Conservation (phyloP, 2,888 invertebrate species). For the Ophion obscuratus region DNA sequence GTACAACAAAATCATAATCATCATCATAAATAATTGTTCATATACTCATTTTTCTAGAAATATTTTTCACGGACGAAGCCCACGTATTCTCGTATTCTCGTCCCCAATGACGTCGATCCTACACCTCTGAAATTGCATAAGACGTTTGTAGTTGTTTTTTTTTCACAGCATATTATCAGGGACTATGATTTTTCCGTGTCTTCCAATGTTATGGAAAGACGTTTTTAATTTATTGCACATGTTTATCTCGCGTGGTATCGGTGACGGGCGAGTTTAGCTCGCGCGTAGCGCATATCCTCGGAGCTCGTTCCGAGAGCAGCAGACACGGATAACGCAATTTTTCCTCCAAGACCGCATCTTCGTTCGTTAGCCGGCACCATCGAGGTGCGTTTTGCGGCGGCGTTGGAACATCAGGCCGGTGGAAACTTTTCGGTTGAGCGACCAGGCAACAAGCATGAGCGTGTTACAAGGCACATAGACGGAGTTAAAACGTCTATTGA, state of each 20-base stretch:
- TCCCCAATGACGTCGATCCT: background rate
- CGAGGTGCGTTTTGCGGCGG: constrained; percentile 53
- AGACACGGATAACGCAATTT: constrained; percentile 32
- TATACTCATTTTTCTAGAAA: background rate
- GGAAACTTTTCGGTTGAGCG: constrained; percentile 68
- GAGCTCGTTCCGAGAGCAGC: constrained; percentile 11
- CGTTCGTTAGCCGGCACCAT: constrained; percentile 59
- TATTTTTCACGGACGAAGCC: background rate
- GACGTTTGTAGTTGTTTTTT: background rate
- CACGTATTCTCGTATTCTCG: background rate
- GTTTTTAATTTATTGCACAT: constrained; percentile 5
- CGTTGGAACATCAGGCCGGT: constrained; percentile 42
- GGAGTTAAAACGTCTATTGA: background rate
- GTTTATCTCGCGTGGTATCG: constrained; percentile 8
- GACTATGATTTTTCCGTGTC: background rate
- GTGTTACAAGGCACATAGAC: constrained; percentile 22
- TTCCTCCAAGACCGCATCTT: constrained; percentile 34
- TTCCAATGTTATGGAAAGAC: background rate
- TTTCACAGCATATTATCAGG: background rate
- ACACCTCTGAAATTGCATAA: background rate
- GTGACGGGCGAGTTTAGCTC: background rate
- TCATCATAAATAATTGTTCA: background rate
- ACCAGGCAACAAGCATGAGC: constrained; percentile 42
- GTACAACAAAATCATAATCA: background rate
- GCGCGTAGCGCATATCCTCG: constrained; percentile 30